Percentiles rank a stretch among this genome's conserved stretches.
Evolutionary conservation across 2,797 vertebrate species (phyloP).

Genomic region (Erpetoichthys calabaricus): DNA sequence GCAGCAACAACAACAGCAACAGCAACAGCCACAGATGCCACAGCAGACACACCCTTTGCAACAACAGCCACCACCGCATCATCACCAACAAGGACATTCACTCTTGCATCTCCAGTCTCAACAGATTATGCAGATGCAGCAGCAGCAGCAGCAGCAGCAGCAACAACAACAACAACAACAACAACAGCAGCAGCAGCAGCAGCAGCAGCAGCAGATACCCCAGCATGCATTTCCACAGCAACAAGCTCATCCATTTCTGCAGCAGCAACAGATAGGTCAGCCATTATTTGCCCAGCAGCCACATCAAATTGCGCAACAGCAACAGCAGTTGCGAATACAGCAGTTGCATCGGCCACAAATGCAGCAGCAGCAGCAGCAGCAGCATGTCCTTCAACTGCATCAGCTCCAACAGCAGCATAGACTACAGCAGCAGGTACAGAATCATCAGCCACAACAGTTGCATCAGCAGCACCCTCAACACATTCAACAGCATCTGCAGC

Average conservation of each 20-base stretch:
- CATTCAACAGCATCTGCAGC: constrained; percentile 18
- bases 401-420: constrained; percentile 31
- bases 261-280: constrained; percentile 13
- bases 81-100: constrained; percentile 36
- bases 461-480: constrained; percentile 43
- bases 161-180: constrained; percentile 56
- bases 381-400: not conserved
- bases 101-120: constrained; percentile 47
- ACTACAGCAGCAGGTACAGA: constrained; percentile 40
- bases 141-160: constrained; percentile 59
- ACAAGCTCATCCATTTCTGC: constrained; percentile 8
- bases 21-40: constrained; percentile 47
- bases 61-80: constrained; percentile 50
- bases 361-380: constrained; percentile 10
- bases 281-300: constrained; percentile 17
- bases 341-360: constrained; percentile 40
- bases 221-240: constrained; percentile 28
- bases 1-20: constrained; percentile 44
- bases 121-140: constrained; percentile 50
- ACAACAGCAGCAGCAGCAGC: constrained; percentile 53
- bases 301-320: constrained; percentile 26
- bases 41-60: constrained; percentile 47
- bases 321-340: constrained; percentile 51
- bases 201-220: constrained; percentile 49
- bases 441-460: constrained; percentile 17